Evolutionary conservation across 2,113 vertebrate genomes (phyloP).

Genomic region (Osmerus eperlanus): DNA sequence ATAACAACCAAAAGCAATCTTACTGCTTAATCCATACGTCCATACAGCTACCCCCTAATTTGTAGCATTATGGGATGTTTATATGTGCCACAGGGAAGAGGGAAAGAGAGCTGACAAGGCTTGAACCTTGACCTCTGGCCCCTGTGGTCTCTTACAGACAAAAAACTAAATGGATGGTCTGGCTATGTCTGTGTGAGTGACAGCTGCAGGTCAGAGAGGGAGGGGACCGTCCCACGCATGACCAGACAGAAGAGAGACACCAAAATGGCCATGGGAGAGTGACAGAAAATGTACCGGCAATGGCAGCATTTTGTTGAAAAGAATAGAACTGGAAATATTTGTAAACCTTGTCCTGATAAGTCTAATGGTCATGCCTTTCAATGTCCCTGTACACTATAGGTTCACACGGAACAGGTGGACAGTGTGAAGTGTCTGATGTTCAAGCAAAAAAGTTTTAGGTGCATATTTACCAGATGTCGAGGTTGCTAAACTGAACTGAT

Average conservation of each 20-base stretch:
- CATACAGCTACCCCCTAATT: conserved; percentile 34
- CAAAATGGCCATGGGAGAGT: conserved; percentile 41
- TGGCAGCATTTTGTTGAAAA: conserved; percentile 15
- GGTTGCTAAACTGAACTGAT: not conserved
- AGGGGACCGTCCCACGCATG: conserved; percentile 53
- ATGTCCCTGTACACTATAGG: no score
- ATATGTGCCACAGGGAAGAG: conserved; percentile 28
- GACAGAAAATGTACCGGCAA: conserved; percentile 45
- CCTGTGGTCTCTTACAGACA: conserved; percentile 10
- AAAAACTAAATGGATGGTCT: conserved; percentile 51
- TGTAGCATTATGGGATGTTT: conserved; percentile 2
- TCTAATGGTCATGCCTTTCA: no score
- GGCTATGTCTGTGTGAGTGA: conserved; percentile 56
- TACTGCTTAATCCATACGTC: conserved; percentile 20
- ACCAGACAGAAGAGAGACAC: conserved; percentile 52
- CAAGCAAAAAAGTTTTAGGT: not conserved
- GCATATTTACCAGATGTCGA: not conserved
- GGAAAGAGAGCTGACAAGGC: conserved; percentile 9
- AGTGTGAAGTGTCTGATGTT: no score
- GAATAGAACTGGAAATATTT: not conserved
- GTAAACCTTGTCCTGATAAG: no score
- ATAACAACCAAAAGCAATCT: conserved; percentile 14
- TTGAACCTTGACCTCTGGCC: conserved; percentile 59
- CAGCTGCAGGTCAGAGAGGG: conserved; percentile 53
- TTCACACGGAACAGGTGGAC: no score